A percentile compares a stretch with the other conserved stretches of the same genome.
Conservation (phyloP, 92 coral and sea anemone genomes). For the Epizoanthus rinbou region DNA sequence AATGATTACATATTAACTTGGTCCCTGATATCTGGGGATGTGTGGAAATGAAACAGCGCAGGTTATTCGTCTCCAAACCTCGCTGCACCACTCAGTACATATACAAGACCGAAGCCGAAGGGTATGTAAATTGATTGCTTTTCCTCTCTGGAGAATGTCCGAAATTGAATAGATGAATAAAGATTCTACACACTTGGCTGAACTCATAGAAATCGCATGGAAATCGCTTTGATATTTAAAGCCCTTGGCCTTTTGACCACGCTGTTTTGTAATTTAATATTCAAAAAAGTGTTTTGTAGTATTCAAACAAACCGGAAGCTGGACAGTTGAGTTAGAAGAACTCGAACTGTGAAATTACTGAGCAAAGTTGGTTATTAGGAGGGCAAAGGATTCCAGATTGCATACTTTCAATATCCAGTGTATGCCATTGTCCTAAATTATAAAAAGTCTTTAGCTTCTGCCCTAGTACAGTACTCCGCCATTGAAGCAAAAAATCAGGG, state of each 20-base stretch:
- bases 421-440: too few relatives aligned
- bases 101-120: background rate
- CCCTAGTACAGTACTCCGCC: too few relatives aligned
- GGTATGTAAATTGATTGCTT: constrained; percentile 10
- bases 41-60: constrained; percentile 1
- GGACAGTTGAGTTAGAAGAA: too few relatives aligned
- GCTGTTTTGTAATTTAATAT: constrained; percentile 12
- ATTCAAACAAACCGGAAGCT: too few relatives aligned
- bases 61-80: background rate
- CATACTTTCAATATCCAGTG: too few relatives aligned
- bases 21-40: background rate
- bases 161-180: background rate
- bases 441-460: too few relatives aligned
- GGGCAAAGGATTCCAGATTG: too few relatives aligned
- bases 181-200: constrained; percentile 1
- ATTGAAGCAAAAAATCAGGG: too few relatives aligned
- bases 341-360: too few relatives aligned
- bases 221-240: background rate
- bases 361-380: too few relatives aligned
- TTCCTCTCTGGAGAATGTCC: constrained; percentile 28
- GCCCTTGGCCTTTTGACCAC: background rate
- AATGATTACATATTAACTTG: background rate
- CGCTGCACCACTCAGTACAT: background rate
- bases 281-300: background rate
- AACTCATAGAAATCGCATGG: background rate